phyloP scores from a whole-genome alignment of 2,888 invertebrate species.

The Drosophila anceps region DNA sequence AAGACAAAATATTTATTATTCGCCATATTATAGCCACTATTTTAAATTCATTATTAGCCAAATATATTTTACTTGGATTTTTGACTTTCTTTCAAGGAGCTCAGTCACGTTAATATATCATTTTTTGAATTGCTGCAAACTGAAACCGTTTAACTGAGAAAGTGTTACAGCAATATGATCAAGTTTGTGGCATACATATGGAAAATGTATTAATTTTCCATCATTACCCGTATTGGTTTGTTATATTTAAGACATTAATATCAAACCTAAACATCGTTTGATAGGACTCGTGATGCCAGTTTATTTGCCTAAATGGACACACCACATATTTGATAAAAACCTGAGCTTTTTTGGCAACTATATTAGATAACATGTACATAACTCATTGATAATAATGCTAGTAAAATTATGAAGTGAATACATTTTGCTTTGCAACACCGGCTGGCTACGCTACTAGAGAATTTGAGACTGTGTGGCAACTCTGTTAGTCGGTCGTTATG shows the following conservation, averaged over 20 bases:
- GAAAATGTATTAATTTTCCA: no score
- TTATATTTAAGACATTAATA: neutral
- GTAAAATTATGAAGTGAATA: neutral
- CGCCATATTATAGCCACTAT: no score
- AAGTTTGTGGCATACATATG: no score
- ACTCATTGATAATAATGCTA: neutral
- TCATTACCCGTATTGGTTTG: no score
- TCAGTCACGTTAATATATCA: no score
- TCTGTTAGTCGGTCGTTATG: conserved; percentile 60
- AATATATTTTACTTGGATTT: no score
- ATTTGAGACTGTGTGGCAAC: conserved; percentile 32
- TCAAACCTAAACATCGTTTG: neutral
- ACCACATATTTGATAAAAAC: neutral
- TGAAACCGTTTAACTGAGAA: no score
- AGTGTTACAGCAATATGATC: no score
- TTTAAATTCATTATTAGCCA: no score
- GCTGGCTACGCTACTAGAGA: neutral
- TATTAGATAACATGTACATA: neutral
- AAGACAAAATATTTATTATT: no score
- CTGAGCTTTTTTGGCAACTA: neutral
- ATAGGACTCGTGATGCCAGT: neutral
- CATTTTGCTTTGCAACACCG: neutral
- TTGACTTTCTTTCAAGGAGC: no score
- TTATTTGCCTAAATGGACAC: neutral
- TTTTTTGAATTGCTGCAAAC: no score